Evolutionary conservation across 2,113 vertebrate genomes (phyloP), one percentile per base, ranked within the genome.

Genomic region (Urocolius indicus): DNA sequence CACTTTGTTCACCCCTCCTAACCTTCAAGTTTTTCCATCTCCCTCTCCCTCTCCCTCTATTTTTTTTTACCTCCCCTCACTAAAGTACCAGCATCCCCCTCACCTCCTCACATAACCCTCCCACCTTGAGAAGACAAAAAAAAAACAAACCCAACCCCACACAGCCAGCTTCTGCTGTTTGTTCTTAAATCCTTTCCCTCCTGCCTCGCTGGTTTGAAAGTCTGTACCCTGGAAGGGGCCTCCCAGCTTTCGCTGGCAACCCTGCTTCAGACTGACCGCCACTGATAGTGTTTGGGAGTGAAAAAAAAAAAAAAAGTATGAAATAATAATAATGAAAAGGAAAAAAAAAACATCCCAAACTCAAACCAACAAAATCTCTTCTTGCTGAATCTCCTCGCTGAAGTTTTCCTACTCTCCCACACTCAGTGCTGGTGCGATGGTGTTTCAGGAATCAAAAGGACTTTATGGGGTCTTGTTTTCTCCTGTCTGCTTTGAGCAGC

Each of bases 141-240:
- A 73, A n/a, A 19, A 0, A 0, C 59, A 65, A 41, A 13, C 45
- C 57, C 79, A 75, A 38, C 51, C 57, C 43, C 57, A 82, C 30
- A 27, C 92, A 95, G 97, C 51, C 97, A 96, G 96, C 96, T 97
- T 98, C 98, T 97, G 97, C 97, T 86, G 97, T 98, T 98, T 98
- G 96, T 98, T 98, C 98, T 98, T 98, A 98, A 99, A 99, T 98
- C 98, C 98, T 58, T 98, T 98, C 98, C 98, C 98, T 99, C 98
- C 97, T 98, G 98, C 98, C 98, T 97, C 3, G 93, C 98, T 98
- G 98, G 96, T 97, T 93, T 96, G 96, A 97, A 98, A 98, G 98
- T 98, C 97, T 97, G 98, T 98, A 98, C 98, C 99, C 99, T 98
- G 98, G 97, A 98, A 97, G 97, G 99, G 99, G 99, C 99, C 99